Evolutionary conservation across 2,113 vertebrate species (phyloP).

Genomic region (Casuarius casuarius): DNA sequence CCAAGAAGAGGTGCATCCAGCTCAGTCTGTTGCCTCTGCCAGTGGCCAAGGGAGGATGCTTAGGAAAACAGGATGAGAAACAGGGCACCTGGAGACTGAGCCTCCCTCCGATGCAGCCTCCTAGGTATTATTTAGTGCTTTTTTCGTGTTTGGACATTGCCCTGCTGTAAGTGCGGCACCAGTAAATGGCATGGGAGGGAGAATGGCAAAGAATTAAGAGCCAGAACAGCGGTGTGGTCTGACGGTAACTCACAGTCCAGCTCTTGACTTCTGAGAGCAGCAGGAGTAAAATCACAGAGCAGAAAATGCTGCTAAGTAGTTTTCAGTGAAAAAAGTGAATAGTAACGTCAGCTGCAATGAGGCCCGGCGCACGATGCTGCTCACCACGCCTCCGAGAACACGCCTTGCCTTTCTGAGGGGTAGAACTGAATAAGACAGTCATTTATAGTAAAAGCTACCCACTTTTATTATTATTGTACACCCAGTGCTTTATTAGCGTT

Average conservation of each 20-base stretch:
- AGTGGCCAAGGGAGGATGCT: rapidly evolving
- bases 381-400: no score
- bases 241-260: not conserved
- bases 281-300: not conserved
- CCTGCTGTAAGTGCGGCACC: rapidly evolving
- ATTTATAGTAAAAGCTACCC: not conserved
- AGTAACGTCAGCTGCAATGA: not conserved
- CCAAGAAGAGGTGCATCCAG: not conserved
- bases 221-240: rapidly evolving
- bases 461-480: not conserved
- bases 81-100: rapidly evolving
- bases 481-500: not conserved
- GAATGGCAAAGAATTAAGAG: not conserved
- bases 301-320: not conserved
- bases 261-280: not conserved
- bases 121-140: rapidly evolving
- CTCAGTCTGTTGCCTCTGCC: not conserved
- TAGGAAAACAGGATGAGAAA: not conserved
- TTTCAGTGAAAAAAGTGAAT: not conserved
- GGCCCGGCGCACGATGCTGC: not conserved
- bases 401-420: not conserved
- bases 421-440: not conserved
- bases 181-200: rapidly evolving
- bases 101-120: not conserved
- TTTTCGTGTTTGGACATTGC: not conserved